phyloP scores from a whole-genome alignment of 2,113 vertebrate species.

The Sclerurus mexicanus region DNA sequence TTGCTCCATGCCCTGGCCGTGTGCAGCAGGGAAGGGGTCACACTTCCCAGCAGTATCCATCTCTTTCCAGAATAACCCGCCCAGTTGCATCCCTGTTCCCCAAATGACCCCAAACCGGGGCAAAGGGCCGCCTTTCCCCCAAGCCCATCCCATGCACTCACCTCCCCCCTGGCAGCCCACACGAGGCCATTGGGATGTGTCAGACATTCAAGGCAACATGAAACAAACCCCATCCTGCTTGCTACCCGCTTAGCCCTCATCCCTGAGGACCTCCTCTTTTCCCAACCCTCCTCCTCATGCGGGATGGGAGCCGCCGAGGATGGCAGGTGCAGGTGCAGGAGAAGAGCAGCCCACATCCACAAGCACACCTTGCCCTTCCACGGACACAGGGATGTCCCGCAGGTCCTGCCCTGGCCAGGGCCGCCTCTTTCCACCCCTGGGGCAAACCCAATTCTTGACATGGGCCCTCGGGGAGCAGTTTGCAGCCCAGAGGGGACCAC shows the following conservation, averaged over 20 bases:
- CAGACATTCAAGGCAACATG: background rate
- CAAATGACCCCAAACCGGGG: background rate
- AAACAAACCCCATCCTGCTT: background rate
- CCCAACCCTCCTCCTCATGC: background rate
- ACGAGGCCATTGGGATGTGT: background rate
- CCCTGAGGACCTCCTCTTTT: constrained; percentile 13
- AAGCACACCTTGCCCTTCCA: background rate
- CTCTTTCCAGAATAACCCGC: background rate
- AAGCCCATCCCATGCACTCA: background rate
- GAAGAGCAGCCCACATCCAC: background rate
- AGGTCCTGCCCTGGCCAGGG: background rate
- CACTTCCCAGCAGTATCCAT: accelerated
- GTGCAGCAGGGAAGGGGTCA: background rate
- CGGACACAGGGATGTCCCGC: background rate
- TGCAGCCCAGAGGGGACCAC: background rate
- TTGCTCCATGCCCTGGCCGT: accelerated
- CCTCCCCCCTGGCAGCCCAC: background rate
- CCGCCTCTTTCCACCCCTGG: background rate
- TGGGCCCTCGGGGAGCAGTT: background rate
- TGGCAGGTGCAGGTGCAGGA: background rate
- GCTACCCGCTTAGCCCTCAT: background rate
- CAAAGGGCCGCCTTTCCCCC: background rate
- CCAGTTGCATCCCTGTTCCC: background rate
- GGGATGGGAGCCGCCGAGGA: background rate
- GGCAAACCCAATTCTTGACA: background rate